Conservation (phyloP, 2,797 vertebrate genomes). For the Channallabes apus region DNA sequence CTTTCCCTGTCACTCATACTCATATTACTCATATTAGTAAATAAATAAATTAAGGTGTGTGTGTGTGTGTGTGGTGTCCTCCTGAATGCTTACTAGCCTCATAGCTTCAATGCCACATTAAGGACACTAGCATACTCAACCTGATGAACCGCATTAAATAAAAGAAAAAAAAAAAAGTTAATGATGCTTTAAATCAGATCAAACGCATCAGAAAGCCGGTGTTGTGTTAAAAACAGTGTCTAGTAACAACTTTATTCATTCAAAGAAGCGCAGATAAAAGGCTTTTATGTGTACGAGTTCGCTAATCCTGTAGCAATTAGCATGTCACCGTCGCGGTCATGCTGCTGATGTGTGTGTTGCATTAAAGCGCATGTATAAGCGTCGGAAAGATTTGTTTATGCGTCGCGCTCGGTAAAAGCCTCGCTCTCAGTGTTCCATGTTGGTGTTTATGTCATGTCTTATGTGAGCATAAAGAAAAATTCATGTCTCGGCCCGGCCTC, state of each 20-base stretch:
- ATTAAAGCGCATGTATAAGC: conserved; percentile 17
- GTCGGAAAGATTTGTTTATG: conserved; percentile 36
- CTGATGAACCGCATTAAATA: background rate
- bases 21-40: too few relatives aligned
- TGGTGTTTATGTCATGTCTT: conserved; percentile 42
- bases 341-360: conserved; percentile 41
- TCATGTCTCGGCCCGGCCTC: background rate
- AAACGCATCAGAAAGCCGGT: background rate
- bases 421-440: conserved; percentile 11
- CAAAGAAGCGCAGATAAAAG: background rate
- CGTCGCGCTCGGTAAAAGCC: conserved; percentile 41
- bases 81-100: background rate
- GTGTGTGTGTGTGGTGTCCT: too few relatives aligned
- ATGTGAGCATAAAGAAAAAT: conserved; percentile 6
- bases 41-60: too few relatives aligned
- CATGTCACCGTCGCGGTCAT: background rate
- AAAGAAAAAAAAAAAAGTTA: background rate
- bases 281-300: background rate
- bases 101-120: background rate
- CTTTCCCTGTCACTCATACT: too few relatives aligned
- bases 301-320: background rate
- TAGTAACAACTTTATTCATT: background rate
- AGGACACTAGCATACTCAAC: background rate
- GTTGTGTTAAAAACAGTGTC: background rate
- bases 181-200: background rate